Percentiles rank a stretch among this genome's conserved stretches.
These are phyloP conservation scores for Erinaceus europaeus DNA, from an alignment of 2,113 vertebrate species.

Conservation along the genomic window DNA sequence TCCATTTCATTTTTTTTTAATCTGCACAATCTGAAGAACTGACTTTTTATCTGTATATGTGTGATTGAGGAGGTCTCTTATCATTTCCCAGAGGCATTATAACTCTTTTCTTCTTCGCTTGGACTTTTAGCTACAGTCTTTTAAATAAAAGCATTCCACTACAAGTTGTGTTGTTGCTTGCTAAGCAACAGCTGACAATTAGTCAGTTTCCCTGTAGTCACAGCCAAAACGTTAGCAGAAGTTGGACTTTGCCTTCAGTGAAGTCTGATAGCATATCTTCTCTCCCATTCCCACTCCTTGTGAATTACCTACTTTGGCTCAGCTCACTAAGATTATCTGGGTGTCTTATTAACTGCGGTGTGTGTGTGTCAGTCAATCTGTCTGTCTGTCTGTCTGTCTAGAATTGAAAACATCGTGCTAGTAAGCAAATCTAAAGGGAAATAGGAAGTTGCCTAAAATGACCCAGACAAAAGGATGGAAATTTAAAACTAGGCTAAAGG, in stretches of 20 bases:
- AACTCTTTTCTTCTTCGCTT: neutral
- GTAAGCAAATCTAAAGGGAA: slow-evolving; percentile 51
- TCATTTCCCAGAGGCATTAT: slow-evolving; percentile 24
- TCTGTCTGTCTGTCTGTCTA: too few relatives aligned
- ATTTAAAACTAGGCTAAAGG: slow-evolving; percentile 51
- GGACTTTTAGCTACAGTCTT: neutral
- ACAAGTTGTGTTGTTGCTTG: neutral
- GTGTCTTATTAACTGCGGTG: neutral
- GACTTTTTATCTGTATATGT: neutral
- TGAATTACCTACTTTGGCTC: neutral
- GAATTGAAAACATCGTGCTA: slow-evolving; percentile 17
- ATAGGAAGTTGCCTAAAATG: slow-evolving; percentile 33
- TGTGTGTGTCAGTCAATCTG: neutral
- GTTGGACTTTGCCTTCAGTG: neutral
- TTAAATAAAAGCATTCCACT: neutral
- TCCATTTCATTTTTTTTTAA: too few relatives aligned
- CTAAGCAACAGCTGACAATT: neutral
- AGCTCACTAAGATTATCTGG: neutral
- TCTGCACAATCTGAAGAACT: neutral
- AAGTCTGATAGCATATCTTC: neutral
- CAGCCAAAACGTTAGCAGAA: neutral
- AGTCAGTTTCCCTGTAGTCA: slow-evolving; percentile 1
- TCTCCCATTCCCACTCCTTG: slow-evolving; percentile 14
- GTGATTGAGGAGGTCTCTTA: neutral
- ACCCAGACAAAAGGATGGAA: slow-evolving; percentile 2